Conservation (phyloP, 1,140 invertebrate genomes). For the Eulimnadia texana region DNA sequence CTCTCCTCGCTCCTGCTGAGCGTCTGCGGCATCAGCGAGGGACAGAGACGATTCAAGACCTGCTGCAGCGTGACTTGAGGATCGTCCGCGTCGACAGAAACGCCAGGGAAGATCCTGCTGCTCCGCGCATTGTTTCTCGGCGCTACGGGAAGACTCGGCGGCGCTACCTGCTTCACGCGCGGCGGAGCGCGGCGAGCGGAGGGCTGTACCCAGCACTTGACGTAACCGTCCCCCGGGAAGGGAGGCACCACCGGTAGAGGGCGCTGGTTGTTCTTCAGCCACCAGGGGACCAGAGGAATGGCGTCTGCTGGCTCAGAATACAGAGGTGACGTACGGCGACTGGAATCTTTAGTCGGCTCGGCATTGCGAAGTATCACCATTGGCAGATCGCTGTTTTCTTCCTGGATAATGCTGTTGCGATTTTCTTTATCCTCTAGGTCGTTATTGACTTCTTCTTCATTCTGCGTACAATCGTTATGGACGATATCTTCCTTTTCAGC, state of each 20-base stretch:
- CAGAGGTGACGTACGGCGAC: conserved; percentile 49
- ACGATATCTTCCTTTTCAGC: not conserved
- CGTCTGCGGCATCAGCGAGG: not conserved
- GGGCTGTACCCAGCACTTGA: conserved; percentile 26
- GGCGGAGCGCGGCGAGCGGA: conserved; percentile 29
- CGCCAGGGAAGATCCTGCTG: not conserved
- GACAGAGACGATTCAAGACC: conserved; percentile 15
- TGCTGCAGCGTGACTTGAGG: conserved; percentile 7
- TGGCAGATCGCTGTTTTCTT: conserved; percentile 8
- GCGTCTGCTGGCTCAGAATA: conserved; percentile 85
- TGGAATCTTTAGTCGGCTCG: conserved; percentile 1
- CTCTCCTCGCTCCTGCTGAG: not conserved
- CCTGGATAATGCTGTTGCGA: not conserved
- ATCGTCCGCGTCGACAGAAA: no score
- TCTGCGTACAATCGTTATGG: not conserved
- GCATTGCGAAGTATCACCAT: not conserved
- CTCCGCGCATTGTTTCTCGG: not conserved
- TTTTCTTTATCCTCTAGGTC: conserved; percentile 5
- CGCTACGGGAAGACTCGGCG: not conserved
- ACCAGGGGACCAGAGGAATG: conserved; percentile 27
- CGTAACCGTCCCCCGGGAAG: conserved; percentile 19
- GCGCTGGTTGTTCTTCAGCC: conserved; percentile 28
- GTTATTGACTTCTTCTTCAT: not conserved
- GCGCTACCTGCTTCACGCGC: conserved; percentile 16
- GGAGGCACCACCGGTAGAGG: conserved; percentile 28